Percentiles rank a stretch among this genome's conserved stretches.
Evolutionary conservation across 53 echinoderm and acorn worm genomes (phyloP).

Genomic region (Henricia sp.): DNA sequence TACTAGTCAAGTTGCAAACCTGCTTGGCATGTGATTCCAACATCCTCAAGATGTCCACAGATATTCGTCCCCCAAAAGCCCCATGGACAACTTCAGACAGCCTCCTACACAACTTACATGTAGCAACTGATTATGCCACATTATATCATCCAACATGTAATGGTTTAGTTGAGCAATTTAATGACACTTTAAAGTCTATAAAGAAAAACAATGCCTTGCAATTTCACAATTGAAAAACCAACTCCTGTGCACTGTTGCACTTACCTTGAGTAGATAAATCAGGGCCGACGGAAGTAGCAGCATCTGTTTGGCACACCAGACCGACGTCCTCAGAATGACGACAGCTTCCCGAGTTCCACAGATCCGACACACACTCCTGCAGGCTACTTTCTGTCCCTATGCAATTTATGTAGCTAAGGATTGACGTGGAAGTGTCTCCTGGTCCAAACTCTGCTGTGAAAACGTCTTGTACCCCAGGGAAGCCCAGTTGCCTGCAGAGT

Average conservation of each 20-base stretch:
- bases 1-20: no score
- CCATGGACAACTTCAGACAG: not conserved
- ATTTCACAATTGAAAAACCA: no score
- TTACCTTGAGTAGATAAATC: no score
- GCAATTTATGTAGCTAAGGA: constrained; percentile 16
- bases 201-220: no score
- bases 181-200: no score
- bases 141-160: no score
- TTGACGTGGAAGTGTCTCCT: not conserved
- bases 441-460: not conserved
- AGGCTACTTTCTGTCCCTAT: constrained; percentile 24
- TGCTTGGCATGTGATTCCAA: no score
- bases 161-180: not conserved
- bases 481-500: constrained; percentile 32
- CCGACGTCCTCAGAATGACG: constrained; percentile 49
- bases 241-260: no score
- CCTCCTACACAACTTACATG: not conserved
- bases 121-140: constrained; percentile 42
- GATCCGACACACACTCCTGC: not conserved
- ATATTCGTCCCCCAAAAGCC: not conserved
- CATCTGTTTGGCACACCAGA: constrained; percentile 26
- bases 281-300: not conserved
- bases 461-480: not conserved
- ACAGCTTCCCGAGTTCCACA: constrained; percentile 8
- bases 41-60: constrained; percentile 30